Evolutionary conservation across 2,113 vertebrate genomes (phyloP), one percentile per base, ranked within the genome.

Genomic region (Phylloscopus whistleri): DNA sequence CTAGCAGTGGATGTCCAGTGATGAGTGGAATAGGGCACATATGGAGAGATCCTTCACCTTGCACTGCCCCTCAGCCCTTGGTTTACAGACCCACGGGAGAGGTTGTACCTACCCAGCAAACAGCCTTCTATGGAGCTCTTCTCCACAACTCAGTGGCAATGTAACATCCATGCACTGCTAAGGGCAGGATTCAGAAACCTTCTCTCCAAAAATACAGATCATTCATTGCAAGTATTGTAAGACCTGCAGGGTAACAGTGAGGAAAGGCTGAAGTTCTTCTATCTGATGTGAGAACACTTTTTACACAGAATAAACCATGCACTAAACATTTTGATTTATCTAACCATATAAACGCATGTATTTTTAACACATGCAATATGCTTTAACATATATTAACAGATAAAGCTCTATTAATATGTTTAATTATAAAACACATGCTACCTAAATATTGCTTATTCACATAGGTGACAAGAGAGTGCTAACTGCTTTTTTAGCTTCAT

Each of bases 271-370:
- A 91, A 78, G n/a, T 6, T 74, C 52, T 55, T 41, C 41, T 41
- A 1, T 8, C n/a, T 66, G 39, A 20, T 49, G 41, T 0, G 0
- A 87, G 26, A 51, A 8, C 20, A 63, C 10, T 30, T 30, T 72
- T 91, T 37, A 48, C 24, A 56, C 1, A 3, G 44, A 77, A 44
- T 69, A 41, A 87, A 84, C 15, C 20, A 66, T 8, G 12, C 30
- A 52, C 16, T 23, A 39, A 39, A 33, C 7, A 16, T 91, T 89
- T 31, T 82, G 37, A 49, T 67, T 72, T 67, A 67, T 35, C 27
- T 75, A 66, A 37, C 27, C 21, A 49, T 5, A 1, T 24, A 72
- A 88, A 82, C 41, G 51, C 9, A 18, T 24, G 1, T 21, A 30
- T 78, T 79, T 67, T 86, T 35, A 87, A 82, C 24, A 64, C 0